Percentiles rank a stretch among this genome's conserved stretches.
phyloP scores from a whole-genome alignment of 2,888 invertebrate species.

The Trachelus stipa region DNA sequence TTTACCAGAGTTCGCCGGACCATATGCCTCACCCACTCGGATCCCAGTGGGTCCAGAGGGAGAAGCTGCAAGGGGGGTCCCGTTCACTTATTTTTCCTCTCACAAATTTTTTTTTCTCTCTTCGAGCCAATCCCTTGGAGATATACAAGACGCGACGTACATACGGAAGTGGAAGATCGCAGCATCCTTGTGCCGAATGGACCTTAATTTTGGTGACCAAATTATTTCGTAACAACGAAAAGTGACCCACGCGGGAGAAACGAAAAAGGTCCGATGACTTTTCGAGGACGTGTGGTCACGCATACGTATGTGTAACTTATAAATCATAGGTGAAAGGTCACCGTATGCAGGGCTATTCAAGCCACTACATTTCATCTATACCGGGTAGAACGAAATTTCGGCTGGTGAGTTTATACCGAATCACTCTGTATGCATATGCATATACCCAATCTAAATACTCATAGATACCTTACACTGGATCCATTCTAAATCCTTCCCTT shows the following conservation, averaged over 20 bases:
- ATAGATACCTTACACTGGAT: neutral
- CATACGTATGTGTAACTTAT: neutral
- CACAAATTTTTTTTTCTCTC: neutral
- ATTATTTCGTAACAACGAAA: neutral
- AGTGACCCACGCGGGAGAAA: neutral
- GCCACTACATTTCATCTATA: neutral
- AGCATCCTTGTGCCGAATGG: neutral
- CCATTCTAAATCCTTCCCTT: neutral
- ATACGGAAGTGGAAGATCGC: neutral
- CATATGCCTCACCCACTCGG: constrained; percentile 33
- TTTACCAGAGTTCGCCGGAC: constrained; percentile 40
- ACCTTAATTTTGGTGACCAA: neutral
- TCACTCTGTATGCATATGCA: neutral
- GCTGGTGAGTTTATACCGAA: neutral
- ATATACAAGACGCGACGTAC: neutral
- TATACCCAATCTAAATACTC: neutral
- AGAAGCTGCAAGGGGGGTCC: neutral
- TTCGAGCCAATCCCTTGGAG: neutral
- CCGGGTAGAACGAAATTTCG: neutral
- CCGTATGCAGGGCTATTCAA: neutral
- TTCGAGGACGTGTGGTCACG: neutral
- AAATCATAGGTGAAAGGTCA: neutral
- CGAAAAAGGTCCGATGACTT: neutral
- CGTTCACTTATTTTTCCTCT: neutral
- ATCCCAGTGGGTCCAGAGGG: neutral